These are phyloP conservation scores for Tetragonula clypearis DNA, from an alignment of 1,140 invertebrate genomes.

Conservation along the genomic window DNA sequence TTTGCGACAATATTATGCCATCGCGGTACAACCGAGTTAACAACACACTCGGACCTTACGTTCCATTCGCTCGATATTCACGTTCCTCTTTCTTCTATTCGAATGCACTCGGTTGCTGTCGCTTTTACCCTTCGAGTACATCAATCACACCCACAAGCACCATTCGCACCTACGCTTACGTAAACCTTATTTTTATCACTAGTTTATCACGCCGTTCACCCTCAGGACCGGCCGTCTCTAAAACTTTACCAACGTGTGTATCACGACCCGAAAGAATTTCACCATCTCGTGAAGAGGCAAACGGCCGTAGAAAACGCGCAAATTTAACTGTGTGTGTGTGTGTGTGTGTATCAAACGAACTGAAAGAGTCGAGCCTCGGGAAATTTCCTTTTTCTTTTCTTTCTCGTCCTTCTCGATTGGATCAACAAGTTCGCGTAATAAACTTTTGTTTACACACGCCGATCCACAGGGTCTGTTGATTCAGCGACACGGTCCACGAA, in stretches of 20 bases:
- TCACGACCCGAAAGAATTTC: not conserved
- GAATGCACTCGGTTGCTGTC: not conserved
- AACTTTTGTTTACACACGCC: slow-evolving; percentile 25
- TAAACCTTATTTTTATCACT: not conserved
- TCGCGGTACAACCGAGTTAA: not conserved
- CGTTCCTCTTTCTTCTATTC: not conserved
- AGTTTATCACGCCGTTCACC: not conserved
- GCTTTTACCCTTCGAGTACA: not conserved
- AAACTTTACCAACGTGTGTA: not conserved
- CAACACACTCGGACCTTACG: not conserved
- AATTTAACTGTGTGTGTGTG: not conserved
- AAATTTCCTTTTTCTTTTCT: too few relatives aligned
- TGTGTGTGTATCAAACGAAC: not conserved
- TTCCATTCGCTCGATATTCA: too few relatives aligned
- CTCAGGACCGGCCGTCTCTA: not conserved
- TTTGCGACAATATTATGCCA: too few relatives aligned
- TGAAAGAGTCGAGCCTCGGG: not conserved
- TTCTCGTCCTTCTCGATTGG: not conserved
- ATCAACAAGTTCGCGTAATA: slow-evolving; percentile 47
- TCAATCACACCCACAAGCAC: not conserved
- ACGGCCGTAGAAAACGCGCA: not conserved
- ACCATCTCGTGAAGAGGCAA: not conserved
- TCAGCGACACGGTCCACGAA: not conserved
- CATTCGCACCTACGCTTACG: not conserved
- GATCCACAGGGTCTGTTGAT: slow-evolving; percentile 21